Evolutionary conservation across 2,113 vertebrate genomes (phyloP), one percentile per base, ranked within the genome.

Genomic region (Podarcis raffonei): DNA sequence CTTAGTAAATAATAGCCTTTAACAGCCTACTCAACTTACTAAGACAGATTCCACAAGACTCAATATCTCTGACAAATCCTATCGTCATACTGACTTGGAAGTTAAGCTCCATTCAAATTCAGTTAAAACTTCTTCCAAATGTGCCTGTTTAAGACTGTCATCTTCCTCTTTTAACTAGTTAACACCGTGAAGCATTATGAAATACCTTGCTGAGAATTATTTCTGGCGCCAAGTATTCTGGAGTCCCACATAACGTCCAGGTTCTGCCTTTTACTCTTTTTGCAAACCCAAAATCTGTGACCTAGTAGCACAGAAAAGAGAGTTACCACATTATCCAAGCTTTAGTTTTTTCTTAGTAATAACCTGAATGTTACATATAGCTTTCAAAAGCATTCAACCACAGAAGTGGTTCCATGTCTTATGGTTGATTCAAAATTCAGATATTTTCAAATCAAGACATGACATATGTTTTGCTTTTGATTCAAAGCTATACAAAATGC

Each of bases 181-280:
- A 83, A 62, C 4, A 11, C 5, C 30, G 15, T 35, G 9, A 78
- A 78, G 53, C 12, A 80, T 80, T 59, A 83, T 77, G 69, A 85
- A 84, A 81, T 92, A 99, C 99, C 98, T 99, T 99, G 98, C 99
- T 99, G 95, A 99, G 98, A 97, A 99, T 99, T 96, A 99, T 99
- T 97, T 99, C 99, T 93, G 99, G 99, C 94, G 99, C 99, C 96
- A 99, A 95, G 92, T 99, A 99, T 96, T 99, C 99, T 93, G 99
- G 99, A 94, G 99, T 99, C 80, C 99, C 99, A 96, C 99, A 99
- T 97, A 99, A 97, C 91, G 99, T 99, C 99, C 99, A 99, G 93
- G 99, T 99, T 96, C 99, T 98, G 91, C 99, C 99, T 97, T 99
- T 99, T 96, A 99, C 99, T 97, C 98, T 98, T 97, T 99, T 99